phyloP scores from a whole-genome alignment of 2,113 vertebrate species.

The Entelurus aequoreus region DNA sequence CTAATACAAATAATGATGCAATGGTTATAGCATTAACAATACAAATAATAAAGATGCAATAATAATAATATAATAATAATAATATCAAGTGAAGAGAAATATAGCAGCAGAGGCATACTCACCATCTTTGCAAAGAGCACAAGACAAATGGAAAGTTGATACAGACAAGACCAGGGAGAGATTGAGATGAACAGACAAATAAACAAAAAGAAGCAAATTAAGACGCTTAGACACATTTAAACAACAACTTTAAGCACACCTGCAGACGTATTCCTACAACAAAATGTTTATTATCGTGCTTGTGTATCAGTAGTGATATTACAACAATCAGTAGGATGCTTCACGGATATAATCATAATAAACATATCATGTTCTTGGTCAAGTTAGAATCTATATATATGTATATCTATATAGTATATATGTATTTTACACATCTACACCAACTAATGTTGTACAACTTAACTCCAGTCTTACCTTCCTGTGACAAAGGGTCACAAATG shows the following conservation, averaged over 20 bases:
- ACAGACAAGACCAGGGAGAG: constrained; percentile 18
- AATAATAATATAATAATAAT: not conserved
- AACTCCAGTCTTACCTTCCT: constrained; percentile 79
- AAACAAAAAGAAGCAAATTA: not conserved
- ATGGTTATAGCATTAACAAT: too few relatives aligned
- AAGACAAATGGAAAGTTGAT: constrained; percentile 30
- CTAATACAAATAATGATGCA: too few relatives aligned
- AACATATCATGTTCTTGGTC: too few relatives aligned
- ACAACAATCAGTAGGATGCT: too few relatives aligned
- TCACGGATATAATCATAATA: too few relatives aligned
- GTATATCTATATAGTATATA: too few relatives aligned
- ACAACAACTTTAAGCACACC: too few relatives aligned
- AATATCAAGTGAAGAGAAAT: not conserved
- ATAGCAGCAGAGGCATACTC: constrained; percentile 25
- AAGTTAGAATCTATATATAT: too few relatives aligned
- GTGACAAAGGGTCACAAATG: constrained; percentile 82
- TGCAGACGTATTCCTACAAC: not conserved
- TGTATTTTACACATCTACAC: too few relatives aligned
- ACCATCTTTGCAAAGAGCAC: constrained; percentile 51
- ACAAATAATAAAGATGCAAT: not conserved
- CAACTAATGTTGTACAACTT: too few relatives aligned
- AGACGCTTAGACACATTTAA: not conserved
- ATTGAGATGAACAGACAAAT: constrained; percentile 6
- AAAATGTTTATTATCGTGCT: not conserved
- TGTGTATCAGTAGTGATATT: too few relatives aligned